Conservation (phyloP, 2,797 vertebrate species). For the Hafferia zeledoni region DNA sequence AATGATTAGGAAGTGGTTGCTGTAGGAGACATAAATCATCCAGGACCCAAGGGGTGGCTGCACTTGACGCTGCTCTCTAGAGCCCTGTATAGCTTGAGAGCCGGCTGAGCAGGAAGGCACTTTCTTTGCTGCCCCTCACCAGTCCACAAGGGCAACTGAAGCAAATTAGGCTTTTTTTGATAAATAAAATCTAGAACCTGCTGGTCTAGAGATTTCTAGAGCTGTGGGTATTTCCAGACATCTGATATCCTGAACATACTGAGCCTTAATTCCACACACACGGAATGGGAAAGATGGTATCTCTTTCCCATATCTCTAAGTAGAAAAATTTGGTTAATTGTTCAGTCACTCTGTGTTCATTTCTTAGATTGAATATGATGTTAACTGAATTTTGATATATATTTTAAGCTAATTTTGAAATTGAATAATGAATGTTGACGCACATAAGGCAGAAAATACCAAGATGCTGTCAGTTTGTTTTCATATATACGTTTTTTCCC, state of each 20-base stretch:
- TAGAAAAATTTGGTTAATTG: not conserved
- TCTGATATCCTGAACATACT: not conserved
- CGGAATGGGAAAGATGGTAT: not conserved
- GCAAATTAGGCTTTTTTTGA: not conserved
- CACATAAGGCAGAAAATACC: not conserved
- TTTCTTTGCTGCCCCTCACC: not conserved
- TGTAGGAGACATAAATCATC: not conserved
- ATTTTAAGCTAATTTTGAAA: not conserved
- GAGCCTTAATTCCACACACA: not conserved
- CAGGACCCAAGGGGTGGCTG: not conserved
- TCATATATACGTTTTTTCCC: not conserved
- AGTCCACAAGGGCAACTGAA: not conserved
- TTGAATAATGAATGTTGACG: not conserved
- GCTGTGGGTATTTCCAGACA: not conserved
- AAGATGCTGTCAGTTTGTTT: not conserved
- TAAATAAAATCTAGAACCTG: not conserved
- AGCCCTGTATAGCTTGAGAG: not conserved
- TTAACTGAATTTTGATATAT: not conserved
- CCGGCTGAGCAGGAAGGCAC: fast-evolving
- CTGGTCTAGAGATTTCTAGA: not conserved
- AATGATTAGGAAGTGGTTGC: not conserved
- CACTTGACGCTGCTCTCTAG: not conserved
- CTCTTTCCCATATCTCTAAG: not conserved
- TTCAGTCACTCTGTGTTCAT: not conserved
- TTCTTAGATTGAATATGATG: not conserved